Percentiles rank a stretch among this genome's conserved stretches.
phyloP scores from a whole-genome alignment of 2,113 vertebrate genomes.

The Sturnus vulgaris region DNA sequence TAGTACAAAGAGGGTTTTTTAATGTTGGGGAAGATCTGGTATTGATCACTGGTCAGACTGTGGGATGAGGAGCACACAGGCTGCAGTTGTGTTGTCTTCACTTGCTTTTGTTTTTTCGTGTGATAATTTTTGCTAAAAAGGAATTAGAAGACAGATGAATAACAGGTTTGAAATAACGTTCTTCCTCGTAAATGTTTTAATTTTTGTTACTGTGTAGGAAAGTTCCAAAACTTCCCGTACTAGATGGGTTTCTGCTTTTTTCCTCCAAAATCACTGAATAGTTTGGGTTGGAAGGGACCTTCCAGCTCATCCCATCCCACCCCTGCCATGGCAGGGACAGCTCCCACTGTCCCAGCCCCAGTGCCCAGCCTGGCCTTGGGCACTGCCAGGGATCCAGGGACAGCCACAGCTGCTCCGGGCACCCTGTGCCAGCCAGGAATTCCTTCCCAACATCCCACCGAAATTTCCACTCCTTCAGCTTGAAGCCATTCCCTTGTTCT shows the following conservation, averaged over 20 bases:
- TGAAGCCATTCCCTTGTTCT: neutral
- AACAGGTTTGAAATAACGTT: neutral
- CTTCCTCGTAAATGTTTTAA: neutral
- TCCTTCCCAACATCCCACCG: too few relatives aligned
- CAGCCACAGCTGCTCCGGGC: neutral
- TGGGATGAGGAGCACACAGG: neutral
- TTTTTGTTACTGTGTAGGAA: neutral
- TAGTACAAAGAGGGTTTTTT: too few relatives aligned
- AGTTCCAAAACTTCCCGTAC: neutral
- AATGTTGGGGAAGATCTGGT: neutral
- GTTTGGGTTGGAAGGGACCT: neutral
- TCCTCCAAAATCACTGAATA: neutral
- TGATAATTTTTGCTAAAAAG: neutral
- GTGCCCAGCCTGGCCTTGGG: neutral
- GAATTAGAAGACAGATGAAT: accelerated
- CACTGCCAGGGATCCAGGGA: neutral
- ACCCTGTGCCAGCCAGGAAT: neutral
- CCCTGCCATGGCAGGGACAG: neutral
- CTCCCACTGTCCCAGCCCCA: neutral
- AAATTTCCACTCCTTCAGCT: neutral
- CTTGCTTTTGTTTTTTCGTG: neutral
- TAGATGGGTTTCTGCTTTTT: neutral
- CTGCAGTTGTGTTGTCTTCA: neutral
- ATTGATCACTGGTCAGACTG: neutral
- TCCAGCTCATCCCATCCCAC: neutral